phyloP scores from a whole-genome alignment of 1,140 invertebrate genomes.

The Drosophila azteca region DNA sequence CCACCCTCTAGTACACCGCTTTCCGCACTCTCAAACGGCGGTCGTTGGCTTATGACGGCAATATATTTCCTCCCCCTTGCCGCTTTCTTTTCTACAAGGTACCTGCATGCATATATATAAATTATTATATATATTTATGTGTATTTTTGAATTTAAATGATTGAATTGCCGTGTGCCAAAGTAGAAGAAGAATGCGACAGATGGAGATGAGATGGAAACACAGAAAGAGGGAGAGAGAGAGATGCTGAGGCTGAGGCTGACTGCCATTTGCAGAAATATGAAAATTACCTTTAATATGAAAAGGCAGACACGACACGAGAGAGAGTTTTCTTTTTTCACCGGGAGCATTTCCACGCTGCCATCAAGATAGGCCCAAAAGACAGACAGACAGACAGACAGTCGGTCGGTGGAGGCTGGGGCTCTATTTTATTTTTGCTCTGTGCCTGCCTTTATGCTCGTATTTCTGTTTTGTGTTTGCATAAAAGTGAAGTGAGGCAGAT shows the following conservation, averaged over 20 bases:
- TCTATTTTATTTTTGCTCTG: slow-evolving; percentile 74
- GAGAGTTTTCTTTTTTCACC: slow-evolving; percentile 23
- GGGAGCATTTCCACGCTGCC: slow-evolving; percentile 36
- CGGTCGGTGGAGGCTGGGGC: slow-evolving; percentile 18
- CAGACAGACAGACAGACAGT: slow-evolving; percentile 21
- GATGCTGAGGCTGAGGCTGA: slow-evolving; percentile 6
- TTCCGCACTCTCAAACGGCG: slow-evolving; percentile 17
- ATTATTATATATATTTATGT: slow-evolving; percentile 63
- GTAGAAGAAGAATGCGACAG: slow-evolving; percentile 21
- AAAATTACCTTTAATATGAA: slow-evolving; percentile 79
- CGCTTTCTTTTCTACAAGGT: slow-evolving; percentile 7
- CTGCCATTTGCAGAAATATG: slow-evolving; percentile 74
- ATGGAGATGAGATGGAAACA: background rate
- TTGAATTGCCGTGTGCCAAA: slow-evolving; percentile 65
- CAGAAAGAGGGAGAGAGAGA: slow-evolving; percentile 15
- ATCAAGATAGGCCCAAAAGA: slow-evolving; percentile 41
- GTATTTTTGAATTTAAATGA: slow-evolving; percentile 77
- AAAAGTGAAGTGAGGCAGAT: slow-evolving; percentile 81
- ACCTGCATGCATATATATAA: slow-evolving; percentile 35
- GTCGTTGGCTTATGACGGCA: slow-evolving; percentile 48
- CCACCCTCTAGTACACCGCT: slow-evolving; percentile 23
- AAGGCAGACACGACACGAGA: slow-evolving; percentile 43
- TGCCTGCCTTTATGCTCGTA: slow-evolving; percentile 70
- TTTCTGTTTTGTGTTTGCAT: slow-evolving; percentile 81
- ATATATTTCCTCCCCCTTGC: slow-evolving; percentile 28